These are phyloP conservation scores for Hemibagrus wyckioides DNA, from an alignment of 2,113 vertebrate genomes.

Conservation along the genomic window DNA sequence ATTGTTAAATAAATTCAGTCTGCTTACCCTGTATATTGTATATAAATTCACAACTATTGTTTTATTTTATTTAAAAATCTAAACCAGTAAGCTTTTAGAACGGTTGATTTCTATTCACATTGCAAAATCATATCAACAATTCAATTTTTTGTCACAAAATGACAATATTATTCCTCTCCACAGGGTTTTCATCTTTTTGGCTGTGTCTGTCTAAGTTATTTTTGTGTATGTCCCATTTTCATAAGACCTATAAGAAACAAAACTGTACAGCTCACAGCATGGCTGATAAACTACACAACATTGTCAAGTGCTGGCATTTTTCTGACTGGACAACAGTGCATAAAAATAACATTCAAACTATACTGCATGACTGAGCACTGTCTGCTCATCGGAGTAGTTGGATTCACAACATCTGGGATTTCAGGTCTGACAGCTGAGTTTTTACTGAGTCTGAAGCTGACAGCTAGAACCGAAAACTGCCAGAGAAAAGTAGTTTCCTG, in stretches of 20 bases:
- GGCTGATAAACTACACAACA: slow-evolving; percentile 51
- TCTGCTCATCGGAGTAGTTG: slow-evolving; percentile 39
- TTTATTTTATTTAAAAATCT: not conserved
- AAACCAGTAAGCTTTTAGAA: not conserved
- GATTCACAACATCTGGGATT: slow-evolving; percentile 32
- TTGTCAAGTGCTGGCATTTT: slow-evolving; percentile 35
- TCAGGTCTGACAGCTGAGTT: slow-evolving; percentile 61
- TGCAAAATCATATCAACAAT: no score
- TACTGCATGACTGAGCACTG: slow-evolving; percentile 64
- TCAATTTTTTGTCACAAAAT: not conserved
- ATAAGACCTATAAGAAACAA: slow-evolving; percentile 70
- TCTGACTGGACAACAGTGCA: slow-evolving; percentile 38
- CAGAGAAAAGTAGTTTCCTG: slow-evolving; percentile 42
- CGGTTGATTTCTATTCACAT: not conserved
- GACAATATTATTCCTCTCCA: slow-evolving; percentile 29
- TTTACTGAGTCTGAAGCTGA: slow-evolving; percentile 61
- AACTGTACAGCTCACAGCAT: slow-evolving; percentile 53
- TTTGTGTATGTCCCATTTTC: slow-evolving; percentile 59
- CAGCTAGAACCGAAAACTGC: slow-evolving; percentile 29
- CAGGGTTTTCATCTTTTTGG: slow-evolving; percentile 68
- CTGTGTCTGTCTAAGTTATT: slow-evolving; percentile 66
- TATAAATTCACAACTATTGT: not conserved
- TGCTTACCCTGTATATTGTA: not conserved
- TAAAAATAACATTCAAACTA: slow-evolving; percentile 64
- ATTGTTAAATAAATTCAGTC: not conserved